These are phyloP conservation scores for Damaliscus lunatus DNA, from an alignment of 2,113 vertebrate genomes.

Conservation along the genomic window DNA sequence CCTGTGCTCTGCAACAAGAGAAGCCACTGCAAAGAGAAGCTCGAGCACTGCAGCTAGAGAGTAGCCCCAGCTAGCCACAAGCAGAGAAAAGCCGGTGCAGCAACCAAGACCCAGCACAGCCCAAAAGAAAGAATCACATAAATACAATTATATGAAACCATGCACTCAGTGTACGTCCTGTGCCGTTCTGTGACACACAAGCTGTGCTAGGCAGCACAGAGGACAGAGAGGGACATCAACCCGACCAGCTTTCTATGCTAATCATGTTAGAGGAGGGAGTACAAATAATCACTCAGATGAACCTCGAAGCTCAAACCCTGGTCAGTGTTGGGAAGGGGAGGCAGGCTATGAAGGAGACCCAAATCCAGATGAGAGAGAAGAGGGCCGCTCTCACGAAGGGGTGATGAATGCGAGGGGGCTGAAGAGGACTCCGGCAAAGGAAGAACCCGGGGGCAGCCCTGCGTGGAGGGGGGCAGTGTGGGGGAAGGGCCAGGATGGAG, in stretches of 20 bases:
- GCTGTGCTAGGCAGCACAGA: not conserved
- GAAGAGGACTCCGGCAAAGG: not conserved
- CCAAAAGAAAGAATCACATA: not conserved
- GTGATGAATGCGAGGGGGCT: rapidly evolving
- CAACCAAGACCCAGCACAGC: not conserved
- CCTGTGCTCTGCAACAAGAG: not conserved
- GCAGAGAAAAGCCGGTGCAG: not conserved
- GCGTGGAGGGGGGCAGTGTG: rapidly evolving
- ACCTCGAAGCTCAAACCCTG: not conserved
- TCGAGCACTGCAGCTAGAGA: not conserved
- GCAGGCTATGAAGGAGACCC: not conserved
- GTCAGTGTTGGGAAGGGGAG: not conserved
- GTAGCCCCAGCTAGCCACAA: not conserved
- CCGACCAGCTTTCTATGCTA: too few relatives aligned
- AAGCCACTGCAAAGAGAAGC: not conserved
- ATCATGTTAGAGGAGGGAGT: rapidly evolving
- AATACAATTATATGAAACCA: not conserved
- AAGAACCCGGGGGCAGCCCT: not conserved
- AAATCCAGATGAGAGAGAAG: not conserved
- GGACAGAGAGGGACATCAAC: not conserved
- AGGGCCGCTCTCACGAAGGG: rapidly evolving
- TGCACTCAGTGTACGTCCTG: rapidly evolving
- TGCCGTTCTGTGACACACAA: rapidly evolving
- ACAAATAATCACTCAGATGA: not conserved
- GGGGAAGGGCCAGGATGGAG: rapidly evolving